phyloP scores from a whole-genome alignment of 2,888 invertebrate species.

The Laothoe populi region DNA sequence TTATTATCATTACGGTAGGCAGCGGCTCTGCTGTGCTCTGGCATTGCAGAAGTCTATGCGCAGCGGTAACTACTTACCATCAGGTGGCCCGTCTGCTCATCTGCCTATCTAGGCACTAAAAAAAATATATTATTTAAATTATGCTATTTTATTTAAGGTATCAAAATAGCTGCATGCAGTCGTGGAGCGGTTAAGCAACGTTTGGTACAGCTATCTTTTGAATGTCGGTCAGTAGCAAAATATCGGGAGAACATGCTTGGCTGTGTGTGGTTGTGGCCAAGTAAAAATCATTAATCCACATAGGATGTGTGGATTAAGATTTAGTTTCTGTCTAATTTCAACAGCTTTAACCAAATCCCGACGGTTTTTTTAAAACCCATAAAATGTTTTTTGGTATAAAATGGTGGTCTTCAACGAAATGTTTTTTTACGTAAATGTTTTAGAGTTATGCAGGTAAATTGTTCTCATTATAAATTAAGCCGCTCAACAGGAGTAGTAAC shows the following conservation, averaged over 20 bases:
- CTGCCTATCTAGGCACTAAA: too few relatives aligned
- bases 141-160: not conserved
- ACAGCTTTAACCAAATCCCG: not conserved
- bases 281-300: not conserved
- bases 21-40: too few relatives aligned
- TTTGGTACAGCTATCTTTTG: not conserved
- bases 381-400: not conserved
- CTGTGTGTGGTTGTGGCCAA: not conserved
- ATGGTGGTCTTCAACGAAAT: not conserved
- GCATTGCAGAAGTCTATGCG: too few relatives aligned
- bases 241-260: constrained; percentile 7
- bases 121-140: too few relatives aligned
- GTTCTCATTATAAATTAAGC: too few relatives aligned
- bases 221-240: constrained; percentile 17
- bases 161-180: constrained; percentile 6
- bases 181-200: constrained; percentile 9
- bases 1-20: too few relatives aligned
- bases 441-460: too few relatives aligned
- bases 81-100: too few relatives aligned
- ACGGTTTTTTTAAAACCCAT: not conserved
- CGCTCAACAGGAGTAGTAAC: too few relatives aligned
- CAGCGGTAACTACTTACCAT: too few relatives aligned
- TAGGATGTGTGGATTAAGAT: not conserved
- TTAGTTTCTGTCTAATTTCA: not conserved
- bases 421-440: too few relatives aligned